A percentile compares a stretch with the other conserved stretches of the same genome.
Evolutionary conservation across 1,140 invertebrate species (phyloP).

Genomic region (Cotesia chilonis): DNA sequence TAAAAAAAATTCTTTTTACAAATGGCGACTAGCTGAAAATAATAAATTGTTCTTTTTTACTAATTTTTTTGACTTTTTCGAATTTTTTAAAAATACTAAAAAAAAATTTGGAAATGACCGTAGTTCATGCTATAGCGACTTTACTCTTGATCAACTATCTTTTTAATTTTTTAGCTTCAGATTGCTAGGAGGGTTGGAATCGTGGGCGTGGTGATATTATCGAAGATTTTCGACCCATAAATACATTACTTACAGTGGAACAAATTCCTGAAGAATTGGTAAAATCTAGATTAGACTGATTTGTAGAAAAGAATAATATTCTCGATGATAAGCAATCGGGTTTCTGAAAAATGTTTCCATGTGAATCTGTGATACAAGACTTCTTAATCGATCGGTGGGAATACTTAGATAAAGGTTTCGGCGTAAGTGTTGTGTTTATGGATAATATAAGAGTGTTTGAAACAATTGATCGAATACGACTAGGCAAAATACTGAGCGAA

Average conservation of each 20-base stretch:
- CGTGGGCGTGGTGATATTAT: conserved; percentile 26
- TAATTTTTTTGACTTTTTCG: too few relatives aligned
- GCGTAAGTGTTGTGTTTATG: conserved; percentile 22
- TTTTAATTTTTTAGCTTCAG: too few relatives aligned
- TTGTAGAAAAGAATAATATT: conserved; percentile 27
- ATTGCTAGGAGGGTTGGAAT: too few relatives aligned
- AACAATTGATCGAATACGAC: conserved; percentile 30
- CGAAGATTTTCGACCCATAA: conserved; percentile 39
- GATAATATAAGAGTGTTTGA: conserved; percentile 39
- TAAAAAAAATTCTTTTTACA: too few relatives aligned
- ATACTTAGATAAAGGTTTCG: conserved; percentile 13
- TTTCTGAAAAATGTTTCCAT: conserved; percentile 28
- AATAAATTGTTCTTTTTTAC: too few relatives aligned
- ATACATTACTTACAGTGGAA: conserved; percentile 36
- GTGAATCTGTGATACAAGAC: conserved; percentile 25
- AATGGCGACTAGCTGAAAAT: too few relatives aligned
- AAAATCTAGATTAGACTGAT: conserved; percentile 24
- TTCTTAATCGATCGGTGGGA: conserved; percentile 18
- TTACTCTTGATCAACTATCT: too few relatives aligned
- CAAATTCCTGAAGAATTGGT: conserved; percentile 35
- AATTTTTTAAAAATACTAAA: too few relatives aligned
- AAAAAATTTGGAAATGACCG: too few relatives aligned
- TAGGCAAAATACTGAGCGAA: conserved; percentile 23
- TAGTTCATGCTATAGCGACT: too few relatives aligned
- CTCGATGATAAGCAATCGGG: conserved; percentile 31